phyloP scores from a whole-genome alignment of 2,797 vertebrate species.

The Enteromius afrohamiltoni region DNA sequence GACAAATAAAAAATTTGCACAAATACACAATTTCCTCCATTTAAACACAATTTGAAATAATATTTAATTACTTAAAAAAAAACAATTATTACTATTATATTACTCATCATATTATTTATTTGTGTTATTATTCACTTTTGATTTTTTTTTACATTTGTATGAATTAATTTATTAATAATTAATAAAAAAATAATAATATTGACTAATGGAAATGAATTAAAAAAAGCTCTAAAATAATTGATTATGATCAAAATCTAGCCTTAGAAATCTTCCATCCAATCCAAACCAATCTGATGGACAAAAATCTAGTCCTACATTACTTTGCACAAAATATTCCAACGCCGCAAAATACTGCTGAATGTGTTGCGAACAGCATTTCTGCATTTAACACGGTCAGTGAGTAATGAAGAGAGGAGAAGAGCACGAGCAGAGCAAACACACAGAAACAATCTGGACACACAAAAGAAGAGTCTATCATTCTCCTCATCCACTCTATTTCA shows the following conservation, averaged over 20 bases:
- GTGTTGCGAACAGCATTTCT: neutral
- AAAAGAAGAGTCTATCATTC: constrained; percentile 52
- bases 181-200: too few species aligned
- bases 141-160: neutral
- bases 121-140: neutral
- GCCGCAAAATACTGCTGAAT: neutral
- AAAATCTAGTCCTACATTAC: neutral
- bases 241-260: neutral
- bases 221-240: too few species aligned
- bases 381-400: constrained; percentile 18
- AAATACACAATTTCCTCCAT: neutral
- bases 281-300: neutral
- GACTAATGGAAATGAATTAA: too few species aligned
- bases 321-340: neutral
- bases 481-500: constrained; percentile 42
- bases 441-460: constrained; percentile 36
- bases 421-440: constrained; percentile 25
- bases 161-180: too few species aligned
- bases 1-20: neutral
- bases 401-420: constrained; percentile 46
- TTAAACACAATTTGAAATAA: neutral
- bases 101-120: too few species aligned
- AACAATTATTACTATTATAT: neutral
- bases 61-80: neutral
- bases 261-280: neutral